Base-by-base conservation (phyloP, 1,140 invertebrate species). In the Drosophila tsacasi region DNA sequence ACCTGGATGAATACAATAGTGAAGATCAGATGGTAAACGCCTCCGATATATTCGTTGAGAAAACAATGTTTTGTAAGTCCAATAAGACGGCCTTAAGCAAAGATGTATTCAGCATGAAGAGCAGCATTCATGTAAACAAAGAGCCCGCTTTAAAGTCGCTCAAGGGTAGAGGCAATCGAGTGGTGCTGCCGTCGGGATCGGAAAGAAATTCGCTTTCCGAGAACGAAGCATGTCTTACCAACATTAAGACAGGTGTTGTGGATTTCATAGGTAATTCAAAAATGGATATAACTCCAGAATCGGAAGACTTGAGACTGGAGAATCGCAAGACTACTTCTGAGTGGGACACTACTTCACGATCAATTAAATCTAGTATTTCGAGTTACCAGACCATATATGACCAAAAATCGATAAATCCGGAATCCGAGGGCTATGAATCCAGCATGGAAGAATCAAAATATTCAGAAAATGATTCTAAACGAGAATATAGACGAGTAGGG, bases 91-190 rank as follows among this genome's bases (percentile, higher is more conserved):
- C 3, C 1, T 0, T 7, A 12, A 25, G n/a, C 4, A 46, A 23
- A 4, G 35, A 74, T 1, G 13, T 80, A 5, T 61, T 74, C 9
- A 67, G 66, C 25, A 21, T 84, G 4, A 44, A 5, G 15, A 80
- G 81, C 40, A 32, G 72, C 19, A 1, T 61, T 0, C 23, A 72
- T 39, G 19, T 83, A 10, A 17, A 19, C 1, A 4, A 66, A 5
- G 52, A 57, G 1, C 12, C 17, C 0, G 37, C 79, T 9, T 68
- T 85, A 1, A 37, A 0, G 6, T 0, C 3, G 2, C 7, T 79
- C 2, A 72, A 59, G 3, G 35, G 49, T 3, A 63, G 42, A 1
- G 65, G 74, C 30, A 65, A 67, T 25, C 72, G 82, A 21, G 42
- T 69, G 40, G 25, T 78, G 50, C 72, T 39, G 0, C 30, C 58